These are phyloP conservation scores for Hemitrygon akajei DNA, from an alignment of 2,797 vertebrate genomes.

Conservation along the genomic window DNA sequence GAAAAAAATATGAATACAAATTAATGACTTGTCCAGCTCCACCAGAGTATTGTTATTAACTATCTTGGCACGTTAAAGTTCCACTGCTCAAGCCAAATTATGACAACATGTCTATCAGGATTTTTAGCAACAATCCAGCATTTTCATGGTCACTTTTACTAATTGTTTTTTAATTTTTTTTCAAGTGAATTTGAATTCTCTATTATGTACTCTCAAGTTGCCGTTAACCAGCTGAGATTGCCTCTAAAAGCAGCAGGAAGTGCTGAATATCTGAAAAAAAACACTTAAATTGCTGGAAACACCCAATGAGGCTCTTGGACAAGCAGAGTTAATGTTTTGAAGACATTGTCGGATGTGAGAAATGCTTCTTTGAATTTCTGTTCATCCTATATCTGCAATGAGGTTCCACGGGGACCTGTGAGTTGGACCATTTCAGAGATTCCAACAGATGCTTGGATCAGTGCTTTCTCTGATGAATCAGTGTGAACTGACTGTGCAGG, in stretches of 20 bases:
- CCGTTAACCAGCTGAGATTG: background rate
- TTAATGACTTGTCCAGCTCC: background rate
- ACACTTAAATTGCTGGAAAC: too few species aligned
- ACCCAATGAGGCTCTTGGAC: too few species aligned
- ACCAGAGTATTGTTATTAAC: background rate
- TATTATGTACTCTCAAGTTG: background rate
- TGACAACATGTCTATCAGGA: background rate
- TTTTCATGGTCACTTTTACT: background rate
- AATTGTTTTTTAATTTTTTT: background rate
- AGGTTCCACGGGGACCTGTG: too few species aligned
- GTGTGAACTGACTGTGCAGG: too few species aligned
- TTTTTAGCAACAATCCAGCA: background rate
- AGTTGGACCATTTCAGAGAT: too few species aligned
- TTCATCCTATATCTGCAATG: too few species aligned
- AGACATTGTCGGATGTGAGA: too few species aligned
- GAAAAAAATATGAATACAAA: background rate
- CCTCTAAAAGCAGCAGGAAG: background rate
- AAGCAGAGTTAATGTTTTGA: too few species aligned
- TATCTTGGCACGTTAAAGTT: background rate
- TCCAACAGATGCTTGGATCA: too few species aligned
- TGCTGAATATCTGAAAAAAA: too few species aligned
- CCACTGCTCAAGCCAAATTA: background rate
- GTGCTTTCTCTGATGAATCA: too few species aligned
- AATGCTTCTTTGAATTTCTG: too few species aligned
- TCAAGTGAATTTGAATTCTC: background rate